These are phyloP conservation scores for Montipora capitata DNA, from an alignment of 92 coral and sea anemone genomes.

Conservation along the genomic window DNA sequence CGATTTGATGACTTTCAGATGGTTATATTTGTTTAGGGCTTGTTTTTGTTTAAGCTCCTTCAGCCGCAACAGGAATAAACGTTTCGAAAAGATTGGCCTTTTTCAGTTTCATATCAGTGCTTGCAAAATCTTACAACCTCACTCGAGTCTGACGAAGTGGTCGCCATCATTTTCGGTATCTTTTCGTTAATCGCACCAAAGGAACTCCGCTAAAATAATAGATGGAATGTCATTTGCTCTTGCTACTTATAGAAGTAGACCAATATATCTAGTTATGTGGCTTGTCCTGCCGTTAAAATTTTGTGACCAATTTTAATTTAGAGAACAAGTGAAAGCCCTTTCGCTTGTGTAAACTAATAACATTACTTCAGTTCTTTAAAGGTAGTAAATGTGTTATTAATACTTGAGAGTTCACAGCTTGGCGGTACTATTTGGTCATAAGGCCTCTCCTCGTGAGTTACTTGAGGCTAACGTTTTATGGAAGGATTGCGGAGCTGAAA, in stretches of 20 bases:
- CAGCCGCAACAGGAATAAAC: not conserved
- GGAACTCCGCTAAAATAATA: slow-evolving; percentile 40
- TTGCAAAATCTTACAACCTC: not conserved
- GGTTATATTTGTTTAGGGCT: slow-evolving; percentile 3
- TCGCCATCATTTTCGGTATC: slow-evolving; percentile 37
- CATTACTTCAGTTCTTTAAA: not conserved
- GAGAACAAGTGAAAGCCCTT: too few species aligned
- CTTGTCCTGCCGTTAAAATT: not conserved
- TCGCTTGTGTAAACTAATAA: not conserved
- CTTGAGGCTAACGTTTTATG: too few species aligned
- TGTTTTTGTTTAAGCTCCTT: not conserved
- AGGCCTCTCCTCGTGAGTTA: too few species aligned
- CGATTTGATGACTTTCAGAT: slow-evolving; percentile 47
- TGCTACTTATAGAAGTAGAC: not conserved
- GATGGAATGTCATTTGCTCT: slow-evolving; percentile 5
- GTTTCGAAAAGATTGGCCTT: not conserved
- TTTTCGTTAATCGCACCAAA: slow-evolving; percentile 30
- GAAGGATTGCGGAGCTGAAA: not conserved
- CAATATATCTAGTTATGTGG: not conserved
- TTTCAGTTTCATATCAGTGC: not conserved
- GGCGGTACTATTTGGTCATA: too few species aligned
- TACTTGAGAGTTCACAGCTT: too few species aligned
- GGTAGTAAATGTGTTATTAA: too few species aligned
- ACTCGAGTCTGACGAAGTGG: not conserved
- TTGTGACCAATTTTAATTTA: too few species aligned